These are phyloP conservation scores for Tenthredo scrophulariae DNA, from an alignment of 2,888 invertebrate genomes.

Conservation along the genomic window DNA sequence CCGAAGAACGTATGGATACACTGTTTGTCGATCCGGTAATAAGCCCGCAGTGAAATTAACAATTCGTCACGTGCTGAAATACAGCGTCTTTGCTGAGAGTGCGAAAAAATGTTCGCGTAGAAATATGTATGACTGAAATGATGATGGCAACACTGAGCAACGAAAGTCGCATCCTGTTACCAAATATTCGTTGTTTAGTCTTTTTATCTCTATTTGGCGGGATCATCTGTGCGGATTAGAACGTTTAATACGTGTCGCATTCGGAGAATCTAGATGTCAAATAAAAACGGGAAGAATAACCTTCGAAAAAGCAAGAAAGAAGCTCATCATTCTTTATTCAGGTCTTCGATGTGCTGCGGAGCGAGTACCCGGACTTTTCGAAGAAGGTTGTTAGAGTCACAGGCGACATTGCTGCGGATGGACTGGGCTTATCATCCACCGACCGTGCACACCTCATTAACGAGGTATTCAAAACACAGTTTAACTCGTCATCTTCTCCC, in stretches of 20 bases:
- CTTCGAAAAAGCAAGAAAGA: too few relatives aligned
- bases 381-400: constrained; percentile 75
- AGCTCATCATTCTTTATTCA: constrained; percentile 48
- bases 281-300: too few relatives aligned
- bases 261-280: too few relatives aligned
- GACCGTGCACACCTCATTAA: constrained; percentile 67
- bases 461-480: constrained; percentile 56
- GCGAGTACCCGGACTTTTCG: constrained; percentile 69
- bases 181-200: not conserved
- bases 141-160: not conserved
- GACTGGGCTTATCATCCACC: constrained; percentile 74
- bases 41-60: not conserved
- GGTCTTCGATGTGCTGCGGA: constrained; percentile 63
- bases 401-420: constrained; percentile 75
- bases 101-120: not conserved
- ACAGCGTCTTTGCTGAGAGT: not conserved
- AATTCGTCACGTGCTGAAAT: not conserved
- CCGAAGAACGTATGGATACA: constrained; percentile 56
- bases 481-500: not conserved
- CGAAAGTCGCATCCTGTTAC: not conserved
- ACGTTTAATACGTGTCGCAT: too few relatives aligned
- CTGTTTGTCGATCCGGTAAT: constrained; percentile 57
- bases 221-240: too few relatives aligned
- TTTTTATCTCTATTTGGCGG: too few relatives aligned
- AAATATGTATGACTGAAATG: not conserved